phyloP scores from a whole-genome alignment of 2,113 vertebrate genomes.

The Pogona vitticeps region DNA sequence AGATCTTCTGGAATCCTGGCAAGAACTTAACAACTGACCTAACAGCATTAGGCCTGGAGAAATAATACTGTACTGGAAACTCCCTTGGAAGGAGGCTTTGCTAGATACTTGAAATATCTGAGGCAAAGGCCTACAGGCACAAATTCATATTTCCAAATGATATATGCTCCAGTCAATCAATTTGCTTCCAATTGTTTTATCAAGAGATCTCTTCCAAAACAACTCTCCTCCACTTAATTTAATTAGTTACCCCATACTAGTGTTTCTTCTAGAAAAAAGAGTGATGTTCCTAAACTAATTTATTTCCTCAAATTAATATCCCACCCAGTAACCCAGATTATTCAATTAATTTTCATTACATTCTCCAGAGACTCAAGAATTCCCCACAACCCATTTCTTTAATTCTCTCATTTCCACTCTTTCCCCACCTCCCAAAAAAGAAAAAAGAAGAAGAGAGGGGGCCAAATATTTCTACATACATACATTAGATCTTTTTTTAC shows the following conservation, averaged over 20 bases:
- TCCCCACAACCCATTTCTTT: neutral
- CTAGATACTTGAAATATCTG: neutral
- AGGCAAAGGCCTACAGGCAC: neutral
- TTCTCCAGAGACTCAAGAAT: neutral
- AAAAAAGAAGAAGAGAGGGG: neutral
- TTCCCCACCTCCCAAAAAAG: neutral
- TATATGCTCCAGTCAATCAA: neutral
- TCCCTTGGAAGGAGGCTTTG: neutral
- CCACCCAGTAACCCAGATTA: neutral
- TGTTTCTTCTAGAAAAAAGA: neutral
- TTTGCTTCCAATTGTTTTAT: neutral
- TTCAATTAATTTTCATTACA: neutral
- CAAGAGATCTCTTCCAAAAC: neutral
- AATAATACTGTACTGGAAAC: neutral
- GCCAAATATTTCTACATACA: neutral
- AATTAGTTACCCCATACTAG: neutral
- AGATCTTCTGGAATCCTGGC: too few species aligned
- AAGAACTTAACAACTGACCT: too few species aligned
- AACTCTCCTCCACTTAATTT: neutral
- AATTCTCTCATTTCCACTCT: neutral
- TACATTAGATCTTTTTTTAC: neutral
- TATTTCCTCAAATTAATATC: neutral
- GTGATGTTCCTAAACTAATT: too few species aligned
- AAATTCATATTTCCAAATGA: neutral
- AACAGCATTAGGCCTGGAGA: neutral